Conservation (phyloP, 2,888 invertebrate species). For the Drosophila longiperda region DNA sequence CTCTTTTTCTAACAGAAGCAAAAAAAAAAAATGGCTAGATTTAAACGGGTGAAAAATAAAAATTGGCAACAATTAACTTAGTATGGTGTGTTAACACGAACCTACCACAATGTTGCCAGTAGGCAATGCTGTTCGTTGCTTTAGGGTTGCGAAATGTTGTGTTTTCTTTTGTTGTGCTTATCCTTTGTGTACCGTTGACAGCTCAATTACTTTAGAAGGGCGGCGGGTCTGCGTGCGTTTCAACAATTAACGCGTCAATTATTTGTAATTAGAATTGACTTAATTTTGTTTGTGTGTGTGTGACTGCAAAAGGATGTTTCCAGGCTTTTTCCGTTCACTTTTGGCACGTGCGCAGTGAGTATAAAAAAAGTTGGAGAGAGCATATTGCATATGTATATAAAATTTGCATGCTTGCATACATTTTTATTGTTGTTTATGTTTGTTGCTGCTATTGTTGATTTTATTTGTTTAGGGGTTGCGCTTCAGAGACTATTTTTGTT, state of each 20-base stretch:
- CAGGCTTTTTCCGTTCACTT: slow-evolving; percentile 42
- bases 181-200: slow-evolving; percentile 53
- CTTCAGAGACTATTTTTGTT: slow-evolving; percentile 66
- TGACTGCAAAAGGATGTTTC: slow-evolving; percentile 48
- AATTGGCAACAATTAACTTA: slow-evolving; percentile 4
- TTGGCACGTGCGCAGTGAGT: slow-evolving; percentile 62
- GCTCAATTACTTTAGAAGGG: slow-evolving; percentile 71
- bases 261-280: slow-evolving; percentile 76
- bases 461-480: slow-evolving; percentile 37
- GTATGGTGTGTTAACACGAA: slow-evolving; percentile 17
- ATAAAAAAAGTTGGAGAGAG: neutral
- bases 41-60: neutral
- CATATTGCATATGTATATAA: slow-evolving; percentile 48
- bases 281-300: slow-evolving; percentile 48
- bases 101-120: slow-evolving; percentile 38
- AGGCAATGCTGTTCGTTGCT: slow-evolving; percentile 42
- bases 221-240: slow-evolving; percentile 53
- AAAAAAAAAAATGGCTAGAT: neutral
- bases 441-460: slow-evolving; percentile 22
- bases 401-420: slow-evolving; percentile 65
- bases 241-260: slow-evolving; percentile 75
- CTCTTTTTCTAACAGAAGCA: neutral
- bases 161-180: neutral
- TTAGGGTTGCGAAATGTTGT: slow-evolving; percentile 22
- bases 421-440: slow-evolving; percentile 64